Evolutionary conservation across 37 sponge, comb jelly and placozoan species (phyloP), one percentile per base, ranked within the genome.

Genomic region (Amphimedon queenslandica): DNA sequence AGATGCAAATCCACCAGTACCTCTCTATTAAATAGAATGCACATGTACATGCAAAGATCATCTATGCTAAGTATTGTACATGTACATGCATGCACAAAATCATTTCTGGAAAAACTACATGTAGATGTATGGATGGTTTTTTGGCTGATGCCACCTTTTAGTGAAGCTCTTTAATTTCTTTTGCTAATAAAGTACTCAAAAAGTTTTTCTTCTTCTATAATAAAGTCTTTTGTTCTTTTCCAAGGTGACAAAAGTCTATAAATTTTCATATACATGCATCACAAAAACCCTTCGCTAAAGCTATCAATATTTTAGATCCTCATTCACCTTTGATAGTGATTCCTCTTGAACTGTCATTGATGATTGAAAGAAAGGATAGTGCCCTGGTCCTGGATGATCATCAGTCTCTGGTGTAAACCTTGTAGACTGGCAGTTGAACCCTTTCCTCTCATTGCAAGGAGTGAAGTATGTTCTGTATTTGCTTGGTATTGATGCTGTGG

Each of bases 401-500:
- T 85, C 64, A 11, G 42, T 42, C 8, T 70, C 28, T 42, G 71
- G 53, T 21, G 20, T 16, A n/a, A 96, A 96, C 16, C 96, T 67
- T 20, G 94, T 55, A 25, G 90, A 66, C 60, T 73, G 75, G 0
- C 80, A 70, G 51, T 78, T 83, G 82, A 96, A 96, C 4, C 93
- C 93, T 66, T 83, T 89, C 28, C 63, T 79, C 73, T 96, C 94
- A 28, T 68, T 79, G 37, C 67, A 76, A 30, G 66, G 32, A 21
- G 66, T 74, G 79, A 93, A 83, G 58, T 80, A 79, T 2, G 90
- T 89, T 53, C 86, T 90, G 66, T 96, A 96, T 29, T 86, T 86
- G 28, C 80, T 76, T 16, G 96, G 96, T 41, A 96, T 96, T 39
- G 96, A 89, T n/a, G 85, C 78, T 40, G 60, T 37, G 25, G 77